A percentile compares a stretch with the other conserved stretches of the same genome.
phyloP scores from a whole-genome alignment of 2,888 invertebrate species.

The Chorisops tibialis region DNA sequence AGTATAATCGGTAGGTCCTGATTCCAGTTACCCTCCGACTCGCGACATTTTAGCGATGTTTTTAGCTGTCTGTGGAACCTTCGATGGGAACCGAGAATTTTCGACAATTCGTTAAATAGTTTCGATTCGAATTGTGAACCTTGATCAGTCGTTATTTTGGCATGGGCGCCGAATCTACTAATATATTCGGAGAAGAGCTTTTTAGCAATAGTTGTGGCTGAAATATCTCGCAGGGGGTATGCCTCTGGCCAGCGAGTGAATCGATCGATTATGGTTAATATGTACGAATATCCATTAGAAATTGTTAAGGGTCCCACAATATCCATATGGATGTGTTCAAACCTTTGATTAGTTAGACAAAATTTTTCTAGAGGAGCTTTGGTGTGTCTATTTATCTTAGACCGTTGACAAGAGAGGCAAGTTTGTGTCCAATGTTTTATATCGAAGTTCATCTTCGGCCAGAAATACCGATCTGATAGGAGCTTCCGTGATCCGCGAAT shows the following conservation, averaged over 20 bases:
- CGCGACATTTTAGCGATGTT: conserved; percentile 38
- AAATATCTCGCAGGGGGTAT: too few species aligned
- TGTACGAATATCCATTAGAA: conserved; percentile 12
- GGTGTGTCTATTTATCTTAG: conserved; percentile 23
- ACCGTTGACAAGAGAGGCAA: conserved; percentile 17
- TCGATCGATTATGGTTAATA: conserved; percentile 17
- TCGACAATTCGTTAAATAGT: too few species aligned
- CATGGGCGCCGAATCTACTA: conserved; percentile 46
- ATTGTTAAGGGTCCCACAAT: background rate
- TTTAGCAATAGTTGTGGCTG: too few species aligned
- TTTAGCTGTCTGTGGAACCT: conserved; percentile 47
- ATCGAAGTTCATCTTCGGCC: conserved; percentile 9
- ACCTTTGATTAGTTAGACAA: too few species aligned
- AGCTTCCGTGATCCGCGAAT: background rate
- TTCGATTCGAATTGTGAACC: too few species aligned
- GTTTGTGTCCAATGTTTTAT: conserved; percentile 1
- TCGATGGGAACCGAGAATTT: conserved; percentile 37
- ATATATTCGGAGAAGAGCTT: conserved; percentile 42
- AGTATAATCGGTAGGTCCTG: conserved; percentile 19
- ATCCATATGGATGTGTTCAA: too few species aligned
- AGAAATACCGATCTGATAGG: conserved; percentile 5
- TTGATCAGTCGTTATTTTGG: conserved; percentile 43
- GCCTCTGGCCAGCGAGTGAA: conserved; percentile 18
- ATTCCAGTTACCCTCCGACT: background rate
- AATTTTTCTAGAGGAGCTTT: background rate